Conservation (phyloP, 2,797 vertebrate genomes). For the Enteromius thamalakanensis region DNA sequence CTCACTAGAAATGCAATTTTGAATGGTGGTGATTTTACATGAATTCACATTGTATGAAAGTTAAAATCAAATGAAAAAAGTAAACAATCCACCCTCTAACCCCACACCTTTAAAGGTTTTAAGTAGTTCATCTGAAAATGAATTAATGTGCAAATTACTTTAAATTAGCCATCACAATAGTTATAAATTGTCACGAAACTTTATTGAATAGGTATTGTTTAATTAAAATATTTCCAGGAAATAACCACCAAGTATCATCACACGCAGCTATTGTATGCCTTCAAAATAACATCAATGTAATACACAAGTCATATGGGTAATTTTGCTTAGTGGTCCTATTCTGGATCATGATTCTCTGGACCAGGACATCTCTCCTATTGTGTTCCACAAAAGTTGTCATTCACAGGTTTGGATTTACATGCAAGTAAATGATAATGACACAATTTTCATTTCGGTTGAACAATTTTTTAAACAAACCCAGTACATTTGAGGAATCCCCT, state of each 20-base stretch:
- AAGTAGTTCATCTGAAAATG: too few species aligned
- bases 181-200: neutral
- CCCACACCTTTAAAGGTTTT: neutral
- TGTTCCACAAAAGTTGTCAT: neutral
- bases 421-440: neutral
- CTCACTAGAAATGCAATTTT: neutral
- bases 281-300: neutral
- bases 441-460: neutral
- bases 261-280: neutral
- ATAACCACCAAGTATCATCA: neutral
- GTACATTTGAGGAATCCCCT: slow-evolving; percentile 54
- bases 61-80: neutral
- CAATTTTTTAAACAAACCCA: slow-evolving; percentile 3
- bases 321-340: neutral
- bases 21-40: neutral
- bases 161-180: neutral
- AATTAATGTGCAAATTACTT: neutral
- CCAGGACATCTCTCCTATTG: neutral
- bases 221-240: neutral
- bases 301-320: neutral
- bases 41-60: neutral
- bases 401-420: neutral
- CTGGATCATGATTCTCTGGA: neutral
- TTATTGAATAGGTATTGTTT: neutral
- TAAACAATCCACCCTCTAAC: neutral